Evolutionary conservation across 2,113 vertebrate genomes (phyloP), one percentile per base, ranked within the genome.

Genomic region (Pseudolaguvia tuberculata): DNA sequence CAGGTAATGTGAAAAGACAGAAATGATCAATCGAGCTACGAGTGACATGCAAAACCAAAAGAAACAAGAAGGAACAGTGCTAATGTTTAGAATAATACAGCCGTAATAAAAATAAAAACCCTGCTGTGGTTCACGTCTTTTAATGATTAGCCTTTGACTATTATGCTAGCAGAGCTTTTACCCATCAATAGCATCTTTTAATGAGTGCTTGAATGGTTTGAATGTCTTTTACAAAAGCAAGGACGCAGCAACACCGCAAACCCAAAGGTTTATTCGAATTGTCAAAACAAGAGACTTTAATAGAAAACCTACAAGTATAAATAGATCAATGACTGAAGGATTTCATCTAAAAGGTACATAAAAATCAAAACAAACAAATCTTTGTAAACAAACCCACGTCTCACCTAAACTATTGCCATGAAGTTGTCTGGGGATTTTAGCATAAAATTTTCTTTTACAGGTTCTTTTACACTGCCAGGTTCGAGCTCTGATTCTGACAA

Each of bases 101-200:
- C 35, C 17, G n/a, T n/a, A n/a, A 14, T 4, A 2, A 8, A 10
- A 11, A n/a, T 50, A 25, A 35, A n/a, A 35, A n/a, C n/a, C 48
- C 5, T 25, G 21, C 47, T 35, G 9, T 15, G 27, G 63, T 45
- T 45, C 15, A 18, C 45, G 18, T 27, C 9, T 45, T 66, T 48
- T 27, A 15, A 67, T 29, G 23, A 67, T 67, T 27, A 29, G 45
- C 45, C 18, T 67, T 50, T 27, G 15, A 67, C 63, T 50, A 5
- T 50, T 67, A 50, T 50, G 63, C 18, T 67, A 23, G 63, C 63
- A 20, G 23, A 48, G 70, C 21, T 48, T 58, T 47, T 42, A 48
- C 23, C 23, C 21, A 58, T 58, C 39, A 50, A 20, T 27, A 58
- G 20, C 5, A 1, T 8, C 12, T 1, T 52, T 62, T 51, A 39